phyloP scores from a whole-genome alignment of 2,113 vertebrate species.

The Chaenogobius annularis region DNA sequence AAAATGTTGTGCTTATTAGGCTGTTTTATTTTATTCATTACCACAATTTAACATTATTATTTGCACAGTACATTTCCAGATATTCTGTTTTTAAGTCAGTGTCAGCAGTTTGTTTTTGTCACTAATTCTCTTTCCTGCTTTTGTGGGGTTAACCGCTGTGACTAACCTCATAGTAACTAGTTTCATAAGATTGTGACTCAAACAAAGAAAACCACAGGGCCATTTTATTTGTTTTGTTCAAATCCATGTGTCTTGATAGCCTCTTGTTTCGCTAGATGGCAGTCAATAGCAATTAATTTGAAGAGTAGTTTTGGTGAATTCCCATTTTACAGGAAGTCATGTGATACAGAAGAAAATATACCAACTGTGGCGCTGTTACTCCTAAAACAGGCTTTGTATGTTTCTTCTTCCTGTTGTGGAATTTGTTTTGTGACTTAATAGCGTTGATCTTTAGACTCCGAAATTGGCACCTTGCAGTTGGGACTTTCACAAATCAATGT shows the following conservation, averaged over 20 bases:
- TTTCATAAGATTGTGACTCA: not conserved
- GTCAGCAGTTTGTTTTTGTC: not conserved
- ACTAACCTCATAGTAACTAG: too few species aligned
- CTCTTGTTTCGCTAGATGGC: slow-evolving; percentile 45
- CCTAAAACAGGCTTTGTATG: accelerated
- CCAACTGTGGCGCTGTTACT: not conserved
- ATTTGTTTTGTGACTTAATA: not conserved
- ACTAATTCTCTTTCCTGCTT: too few species aligned
- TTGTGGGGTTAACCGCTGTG: not conserved
- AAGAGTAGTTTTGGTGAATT: not conserved
- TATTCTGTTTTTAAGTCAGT: not conserved
- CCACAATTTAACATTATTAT: too few species aligned
- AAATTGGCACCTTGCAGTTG: accelerated
- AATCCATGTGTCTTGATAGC: accelerated
- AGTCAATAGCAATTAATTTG: not conserved
- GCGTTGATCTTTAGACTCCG: not conserved
- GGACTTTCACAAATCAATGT: slow-evolving; percentile 6
- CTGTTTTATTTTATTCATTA: too few species aligned
- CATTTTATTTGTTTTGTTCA: not conserved
- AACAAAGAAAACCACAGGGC: too few species aligned
- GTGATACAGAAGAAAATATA: slow-evolving; percentile 10
- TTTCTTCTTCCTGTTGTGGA: not conserved
- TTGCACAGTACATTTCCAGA: not conserved
- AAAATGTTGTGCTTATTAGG: too few species aligned
- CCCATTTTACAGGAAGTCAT: slow-evolving; percentile 40